Percentiles rank a stretch among this genome's conserved stretches.
phyloP scores from a whole-genome alignment of 2,888 invertebrate species.

The Dryomyza anilis region DNA sequence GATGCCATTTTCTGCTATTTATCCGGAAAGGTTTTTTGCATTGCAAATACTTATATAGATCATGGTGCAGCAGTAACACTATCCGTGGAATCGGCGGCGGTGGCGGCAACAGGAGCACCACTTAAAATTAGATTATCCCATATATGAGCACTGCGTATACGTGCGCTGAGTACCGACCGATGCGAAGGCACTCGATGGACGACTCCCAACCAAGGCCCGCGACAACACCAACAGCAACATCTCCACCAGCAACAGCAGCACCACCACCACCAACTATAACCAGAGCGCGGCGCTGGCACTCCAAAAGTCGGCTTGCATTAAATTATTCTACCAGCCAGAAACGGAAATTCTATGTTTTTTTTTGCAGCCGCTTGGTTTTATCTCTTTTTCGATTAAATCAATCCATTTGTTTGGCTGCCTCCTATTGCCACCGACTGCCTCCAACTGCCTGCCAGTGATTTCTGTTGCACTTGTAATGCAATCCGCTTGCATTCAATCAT shows the following conservation, averaged over 20 bases:
- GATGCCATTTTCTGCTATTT: not conserved
- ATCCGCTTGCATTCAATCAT: conserved; percentile 58
- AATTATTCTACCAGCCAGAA: no score
- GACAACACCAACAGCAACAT: conserved; percentile 33
- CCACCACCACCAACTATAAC: conserved; percentile 3
- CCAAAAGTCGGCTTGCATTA: no score
- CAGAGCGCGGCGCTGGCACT: not conserved
- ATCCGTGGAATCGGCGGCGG: not conserved
- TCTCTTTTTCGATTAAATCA: no score
- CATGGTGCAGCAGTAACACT: not conserved
- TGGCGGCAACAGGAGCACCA: conserved; percentile 45
- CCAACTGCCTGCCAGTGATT: not conserved
- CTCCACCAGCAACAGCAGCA: conserved; percentile 9
- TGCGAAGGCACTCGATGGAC: not conserved
- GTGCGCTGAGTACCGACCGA: conserved; percentile 30
- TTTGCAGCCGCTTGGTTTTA: no score
- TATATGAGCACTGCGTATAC: conserved; percentile 39
- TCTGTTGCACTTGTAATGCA: conserved; percentile 51
- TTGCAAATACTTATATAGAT: not conserved
- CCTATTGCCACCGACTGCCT: not conserved
- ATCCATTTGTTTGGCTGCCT: no score
- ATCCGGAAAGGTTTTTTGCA: not conserved
- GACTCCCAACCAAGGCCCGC: conserved; percentile 30
- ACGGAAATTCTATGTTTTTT: no score
- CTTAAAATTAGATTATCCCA: conserved; percentile 58